Base-by-base conservation (phyloP, 2,888 invertebrate genomes). In the Leptodirus hochenwartii region DNA sequence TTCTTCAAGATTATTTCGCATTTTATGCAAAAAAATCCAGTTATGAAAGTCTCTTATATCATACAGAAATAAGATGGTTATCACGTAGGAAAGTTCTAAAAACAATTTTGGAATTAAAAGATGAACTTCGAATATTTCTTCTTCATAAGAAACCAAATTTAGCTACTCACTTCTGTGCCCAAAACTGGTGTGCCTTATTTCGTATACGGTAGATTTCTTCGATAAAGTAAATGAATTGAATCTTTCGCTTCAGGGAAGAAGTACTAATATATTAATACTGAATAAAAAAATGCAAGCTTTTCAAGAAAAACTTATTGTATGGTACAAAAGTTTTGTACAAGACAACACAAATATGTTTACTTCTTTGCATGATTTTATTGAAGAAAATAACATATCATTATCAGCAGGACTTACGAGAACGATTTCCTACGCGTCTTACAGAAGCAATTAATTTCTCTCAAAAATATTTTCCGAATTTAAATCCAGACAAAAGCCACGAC, bases 391-490 rank as follows among this genome's bases (percentile, higher is more conserved):
- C 11, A n/a, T 25, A 6, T 25, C 8, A 10, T 11, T 11, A 25
- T 25, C 25, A n/a, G 6, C 9, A 6, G 11, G 10, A 25, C 9
- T 11, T 20, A 20, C n/a, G n/a, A 20, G n/a, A 20, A 20, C n/a
- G 6, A 20, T 20, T 20, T 6, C n/a, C n/a, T 6, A 20, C 6
- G 6, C 20, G n/a, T 20, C 20, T 20, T 6, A 20, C 20, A 20
- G 20, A 20, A n/a, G 6, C 11, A 25, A 10, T 25, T 25, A n/a
- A 10, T 10, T 25, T 25, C 11, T 25, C 10, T 25, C 6, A 25
- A 25, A 25, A 11, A 25, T 25, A 25, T 25, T 25, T 25, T 25
- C 25, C 11, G 25, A 25, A 25, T 25, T 25, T 25, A 25, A 25
- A 25, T 25, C 6, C 8, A 25, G 10, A 25, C 10, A 25, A 25